phyloP scores from a whole-genome alignment of 2,888 invertebrate species.

The Limnephilus rhombicus region DNA sequence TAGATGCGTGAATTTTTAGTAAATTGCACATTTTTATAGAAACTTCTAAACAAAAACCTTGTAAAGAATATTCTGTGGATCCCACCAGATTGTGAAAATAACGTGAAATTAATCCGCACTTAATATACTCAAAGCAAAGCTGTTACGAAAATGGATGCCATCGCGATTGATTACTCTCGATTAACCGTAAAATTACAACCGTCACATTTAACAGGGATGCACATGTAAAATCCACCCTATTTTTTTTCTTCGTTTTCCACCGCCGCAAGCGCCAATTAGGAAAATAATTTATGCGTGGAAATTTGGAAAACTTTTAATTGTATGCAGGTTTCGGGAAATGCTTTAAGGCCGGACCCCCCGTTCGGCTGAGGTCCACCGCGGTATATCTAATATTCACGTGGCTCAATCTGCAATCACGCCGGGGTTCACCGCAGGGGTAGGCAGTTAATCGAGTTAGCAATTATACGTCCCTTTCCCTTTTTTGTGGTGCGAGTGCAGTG shows the following conservation, averaged over 20 bases:
- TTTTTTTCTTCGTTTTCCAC: not conserved
- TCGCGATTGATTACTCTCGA: not conserved
- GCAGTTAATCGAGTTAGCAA: not conserved
- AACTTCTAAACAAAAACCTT: too few species aligned
- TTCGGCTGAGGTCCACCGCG: not conserved
- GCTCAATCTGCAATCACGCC: not conserved
- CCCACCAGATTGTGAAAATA: too few species aligned
- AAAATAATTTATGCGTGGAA: slow-evolving; percentile 19
- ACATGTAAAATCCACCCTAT: not conserved
- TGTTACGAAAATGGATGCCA: not conserved
- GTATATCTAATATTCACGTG: not conserved
- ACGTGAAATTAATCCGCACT: too few species aligned
- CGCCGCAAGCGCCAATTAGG: slow-evolving; percentile 19
- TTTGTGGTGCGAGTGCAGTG: not conserved
- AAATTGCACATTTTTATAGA: too few species aligned
- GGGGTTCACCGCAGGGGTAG: not conserved
- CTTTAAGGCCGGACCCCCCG: not conserved
- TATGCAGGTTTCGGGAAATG: slow-evolving; percentile 21
- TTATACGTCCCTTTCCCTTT: not conserved
- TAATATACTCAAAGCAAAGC: too few species aligned
- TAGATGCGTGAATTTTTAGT: too few species aligned
- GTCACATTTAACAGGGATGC: not conserved
- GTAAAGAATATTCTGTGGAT: too few species aligned
- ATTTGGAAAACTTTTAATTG: slow-evolving; percentile 20
- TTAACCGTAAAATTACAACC: not conserved